Evolutionary conservation across 2,113 vertebrate species (phyloP), one percentile per base, ranked within the genome.

Genomic region (Ciconia maguari): DNA sequence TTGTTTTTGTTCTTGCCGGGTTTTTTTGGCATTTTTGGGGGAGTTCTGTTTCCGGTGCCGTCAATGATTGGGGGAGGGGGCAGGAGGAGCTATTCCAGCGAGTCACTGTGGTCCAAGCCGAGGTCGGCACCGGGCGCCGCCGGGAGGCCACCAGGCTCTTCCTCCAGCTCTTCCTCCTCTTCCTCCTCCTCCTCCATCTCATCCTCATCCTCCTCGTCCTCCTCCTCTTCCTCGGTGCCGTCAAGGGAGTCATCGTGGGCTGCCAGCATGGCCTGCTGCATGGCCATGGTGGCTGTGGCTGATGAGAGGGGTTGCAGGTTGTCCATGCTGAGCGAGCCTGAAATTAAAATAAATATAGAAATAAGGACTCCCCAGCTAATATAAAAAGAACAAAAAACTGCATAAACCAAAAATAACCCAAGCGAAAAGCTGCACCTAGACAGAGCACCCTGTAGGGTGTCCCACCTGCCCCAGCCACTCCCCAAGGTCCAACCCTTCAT

Each of bases 181-280:
- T 98, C 93, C 25, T 98, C 98, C 66, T 98, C 95, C 93, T 98
- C 98, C 96, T 98, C 97, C 90, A 98, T 95, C 32, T 98, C 98
- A 0, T 98, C 94, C 82, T 98, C 98, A 1, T 98, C 91, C 46
- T 98, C 99, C 51, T 99, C 98, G 1, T 98, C 99, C 6, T 99
- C 99, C 21, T 99, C 99, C 70, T 99, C 99, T 13, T 99, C 99
- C 65, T 99, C 99, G 0, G 99, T 99, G 91, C 99, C 99, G 1
- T 99, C 99, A 75, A 99, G 98, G 46, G 99, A 99, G 97, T 99
- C 99, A 0, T 99, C 99, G 0, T 98, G 98, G 64, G 98, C 99
- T 0, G 97, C 99, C 97, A 99, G 98, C 99, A 99, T 99, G 21
- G 99, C 99, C 88, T 99, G 99, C 98, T 99, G 99, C 99, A 99